Conservation (phyloP, 2,113 vertebrate species). For the Lynx canadensis region DNA sequence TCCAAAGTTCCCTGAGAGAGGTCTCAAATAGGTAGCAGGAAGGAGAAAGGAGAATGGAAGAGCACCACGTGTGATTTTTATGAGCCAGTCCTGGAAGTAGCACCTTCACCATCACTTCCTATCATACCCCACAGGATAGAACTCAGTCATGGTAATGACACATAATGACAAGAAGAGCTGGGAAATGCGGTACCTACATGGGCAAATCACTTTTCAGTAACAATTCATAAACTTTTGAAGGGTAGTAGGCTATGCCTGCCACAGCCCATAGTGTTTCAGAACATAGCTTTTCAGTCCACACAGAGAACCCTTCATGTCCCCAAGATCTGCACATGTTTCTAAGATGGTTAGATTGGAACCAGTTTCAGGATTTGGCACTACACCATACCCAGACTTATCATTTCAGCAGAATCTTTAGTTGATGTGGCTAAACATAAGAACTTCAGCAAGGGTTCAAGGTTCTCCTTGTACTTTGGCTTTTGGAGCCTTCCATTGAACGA, state of each 20-base stretch:
- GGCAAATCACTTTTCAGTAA: neutral
- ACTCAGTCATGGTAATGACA: neutral
- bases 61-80: neutral
- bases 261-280: neutral
- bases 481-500: neutral
- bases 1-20: neutral
- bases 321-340: neutral
- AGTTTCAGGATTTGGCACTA: neutral
- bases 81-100: neutral
- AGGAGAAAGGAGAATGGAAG: neutral
- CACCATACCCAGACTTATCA: neutral
- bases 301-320: neutral
- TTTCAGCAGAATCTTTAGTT: neutral
- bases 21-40: neutral
- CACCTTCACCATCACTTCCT: neutral
- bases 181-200: neutral
- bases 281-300: neutral
- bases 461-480: neutral
- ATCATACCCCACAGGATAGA: neutral
- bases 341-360: neutral
- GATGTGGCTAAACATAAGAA: neutral
- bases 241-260: neutral
- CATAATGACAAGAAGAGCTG: neutral
- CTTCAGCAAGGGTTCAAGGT: neutral
- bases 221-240: neutral